Evolutionary conservation across 1,140 invertebrate genomes (phyloP), one percentile per base, ranked within the genome.

Genomic region (Scaptomyza montana): DNA sequence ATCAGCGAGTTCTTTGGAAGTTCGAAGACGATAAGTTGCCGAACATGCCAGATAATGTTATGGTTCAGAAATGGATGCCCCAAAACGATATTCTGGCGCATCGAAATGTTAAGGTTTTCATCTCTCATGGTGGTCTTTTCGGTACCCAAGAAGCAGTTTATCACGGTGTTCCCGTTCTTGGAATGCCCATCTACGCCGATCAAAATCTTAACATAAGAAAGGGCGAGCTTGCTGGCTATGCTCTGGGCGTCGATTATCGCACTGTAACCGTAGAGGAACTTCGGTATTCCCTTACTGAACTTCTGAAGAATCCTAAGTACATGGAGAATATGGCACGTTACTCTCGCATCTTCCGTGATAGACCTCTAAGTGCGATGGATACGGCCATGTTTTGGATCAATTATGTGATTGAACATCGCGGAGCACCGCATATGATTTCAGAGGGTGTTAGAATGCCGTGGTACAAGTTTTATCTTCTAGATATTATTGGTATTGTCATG

Each of bases 1-100:
- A 93, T 3, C 94, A 95, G 65, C 93, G 93, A 36, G 89, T 95
- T 3, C 55, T 95, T 4, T 95, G 94, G 94, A 95, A 95, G 80
- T 93, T 93, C 73, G 94, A 95, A 72, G 92, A 93, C 28, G 92
- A 92, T 1, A 89, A 84, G 0, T 72, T 94, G 36, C 84, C 92
- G 2, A 91, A 90, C 73, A 84, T 91, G n/a, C 93, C 94, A 0
- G 67, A 93, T 1, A 95, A 96, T 80, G 92, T 96, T 0, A 93
- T 93, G 60, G 86, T 94, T 8, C 80, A 91, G 2, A 93, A 93
- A 25, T 95, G 95, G 95, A 73, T 95, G 43, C 95, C 95, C 0
- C 95, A 95, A 77, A 92, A 92, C 9, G 94, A 95, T 79, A 92
- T 95, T 62, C 80, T 95, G 25, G 92, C 92, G 6, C 94, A 95